These are phyloP conservation scores for Motacilla tschutschensis DNA, from an alignment of 2,113 vertebrate genomes.

Conservation along the genomic window DNA sequence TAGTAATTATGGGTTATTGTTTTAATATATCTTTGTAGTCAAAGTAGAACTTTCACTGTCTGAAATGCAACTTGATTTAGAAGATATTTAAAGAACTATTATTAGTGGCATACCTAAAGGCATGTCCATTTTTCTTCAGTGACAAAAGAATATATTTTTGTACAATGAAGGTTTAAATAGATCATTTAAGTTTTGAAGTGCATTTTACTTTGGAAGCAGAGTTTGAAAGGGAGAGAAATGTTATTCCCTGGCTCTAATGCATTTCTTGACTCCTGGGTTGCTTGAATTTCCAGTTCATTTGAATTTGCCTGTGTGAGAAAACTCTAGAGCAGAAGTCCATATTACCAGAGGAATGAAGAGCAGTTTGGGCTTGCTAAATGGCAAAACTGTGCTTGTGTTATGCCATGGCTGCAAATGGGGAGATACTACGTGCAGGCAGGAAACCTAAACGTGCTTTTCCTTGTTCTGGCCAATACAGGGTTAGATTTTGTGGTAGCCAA, in stretches of 20 bases:
- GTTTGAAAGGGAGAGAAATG: background rate
- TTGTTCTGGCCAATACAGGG: rapidly evolving
- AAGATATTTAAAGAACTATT: background rate
- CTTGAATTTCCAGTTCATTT: background rate
- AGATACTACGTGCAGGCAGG: background rate
- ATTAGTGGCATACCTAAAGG: background rate
- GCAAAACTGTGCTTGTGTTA: background rate
- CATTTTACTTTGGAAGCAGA: background rate
- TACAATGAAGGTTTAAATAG: background rate
- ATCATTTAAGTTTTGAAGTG: background rate
- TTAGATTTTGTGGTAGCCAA: background rate
- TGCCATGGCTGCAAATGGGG: background rate
- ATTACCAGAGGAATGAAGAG: background rate
- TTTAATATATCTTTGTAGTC: background rate
- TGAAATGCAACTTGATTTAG: background rate
- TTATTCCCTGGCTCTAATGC: background rate
- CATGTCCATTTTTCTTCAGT: background rate
- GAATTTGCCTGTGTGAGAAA: background rate
- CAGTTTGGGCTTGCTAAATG: background rate
- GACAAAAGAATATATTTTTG: background rate
- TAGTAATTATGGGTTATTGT: background rate
- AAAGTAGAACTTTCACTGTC: background rate
- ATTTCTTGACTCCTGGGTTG: background rate
- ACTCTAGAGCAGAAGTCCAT: background rate
- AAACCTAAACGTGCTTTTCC: background rate